phyloP scores from a whole-genome alignment of 1,140 invertebrate species.

The Anagrus nilaparvatae region DNA sequence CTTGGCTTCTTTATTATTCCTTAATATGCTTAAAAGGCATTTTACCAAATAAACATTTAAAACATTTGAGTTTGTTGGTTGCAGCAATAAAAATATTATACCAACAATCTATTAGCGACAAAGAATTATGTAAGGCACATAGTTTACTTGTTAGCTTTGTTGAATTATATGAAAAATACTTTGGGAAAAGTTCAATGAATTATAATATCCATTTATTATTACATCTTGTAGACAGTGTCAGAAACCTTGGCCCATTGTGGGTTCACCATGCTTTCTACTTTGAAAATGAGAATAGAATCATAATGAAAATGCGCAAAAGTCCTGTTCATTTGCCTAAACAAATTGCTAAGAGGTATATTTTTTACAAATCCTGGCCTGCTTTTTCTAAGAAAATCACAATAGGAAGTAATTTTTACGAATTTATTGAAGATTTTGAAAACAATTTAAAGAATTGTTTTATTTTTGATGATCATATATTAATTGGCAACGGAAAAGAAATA shows the following conservation, averaged over 20 bases:
- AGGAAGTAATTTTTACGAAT: constrained; percentile 7
- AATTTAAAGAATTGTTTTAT: background rate
- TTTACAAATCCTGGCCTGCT: constrained; percentile 5
- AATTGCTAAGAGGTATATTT: constrained; percentile 13
- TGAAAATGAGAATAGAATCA: constrained; percentile 15
- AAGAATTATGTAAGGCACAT: constrained; percentile 1
- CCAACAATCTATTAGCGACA: constrained; percentile 6
- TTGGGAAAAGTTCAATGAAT: constrained; percentile 9
- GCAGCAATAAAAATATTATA: constrained; percentile 15
- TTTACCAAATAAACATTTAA: constrained; percentile 10
- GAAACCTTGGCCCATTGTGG: constrained; percentile 17
- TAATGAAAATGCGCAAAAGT: constrained; percentile 13
- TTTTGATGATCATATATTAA: background rate
- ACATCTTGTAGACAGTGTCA: constrained; percentile 10
- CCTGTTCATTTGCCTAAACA: constrained; percentile 4
- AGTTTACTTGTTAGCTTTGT: constrained; percentile 5
- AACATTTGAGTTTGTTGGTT: constrained; percentile 10
- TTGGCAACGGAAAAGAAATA: constrained; percentile 1
- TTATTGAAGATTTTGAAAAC: constrained; percentile 11
- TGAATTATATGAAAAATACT: constrained; percentile 7
- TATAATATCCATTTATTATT: constrained; percentile 11
- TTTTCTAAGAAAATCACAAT: background rate
- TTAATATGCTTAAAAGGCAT: constrained; percentile 9
- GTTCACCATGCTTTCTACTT: constrained; percentile 15
- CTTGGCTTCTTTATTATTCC: constrained; percentile 14